Evolutionary conservation across 2,888 invertebrate genomes (phyloP), one percentile per base, ranked within the genome.

Genomic region (Lucinisca nassula): DNA sequence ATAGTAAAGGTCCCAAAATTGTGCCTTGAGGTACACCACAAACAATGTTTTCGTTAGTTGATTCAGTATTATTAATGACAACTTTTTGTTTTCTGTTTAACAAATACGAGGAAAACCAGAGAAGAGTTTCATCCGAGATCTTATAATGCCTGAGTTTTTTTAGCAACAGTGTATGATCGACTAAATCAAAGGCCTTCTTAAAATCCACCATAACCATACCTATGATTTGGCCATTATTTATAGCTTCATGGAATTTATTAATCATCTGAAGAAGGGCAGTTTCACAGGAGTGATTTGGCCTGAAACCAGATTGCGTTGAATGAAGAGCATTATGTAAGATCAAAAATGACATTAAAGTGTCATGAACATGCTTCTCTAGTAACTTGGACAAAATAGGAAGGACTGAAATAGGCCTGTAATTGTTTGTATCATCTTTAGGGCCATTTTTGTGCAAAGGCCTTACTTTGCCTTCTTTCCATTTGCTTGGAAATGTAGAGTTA

Each of bases 401-500:
- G 27, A 61, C 61, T 61, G 61, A 61, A 30, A 61, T 61, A 17
- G 61, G 61, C 32, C 27, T 61, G 32, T 30, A 61, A 30, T 61
- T 61, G 32, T 61, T 61, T 61, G 61, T 30, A n/a, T n/a, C n/a
- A n/a, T n/a, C n/a, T n/a, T n/a, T n/a, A n/a, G n/a, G n/a, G n/a
- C n/a, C n/a, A n/a, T n/a, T 61, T 27, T 61, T 61, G 32, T 61
- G 61, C 32, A 61, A 61, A 61, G 61, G 61, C 17, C 32, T 61
- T 27, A 61, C 61, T 61, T 61, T 61, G 4, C 61, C 61, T 61
- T 61, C 61, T 61, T 61, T 61, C 61, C 61, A 61, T 61, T 61
- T 61, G 30, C 30, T 30, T 30, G 30, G 61, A 61, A 61, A 61
- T 61, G 6, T 61, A 4, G 61, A 30, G 61, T 61, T 61, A 30